Conservation (phyloP, 1,140 invertebrate species). For the Eciton burchellii region DNA sequence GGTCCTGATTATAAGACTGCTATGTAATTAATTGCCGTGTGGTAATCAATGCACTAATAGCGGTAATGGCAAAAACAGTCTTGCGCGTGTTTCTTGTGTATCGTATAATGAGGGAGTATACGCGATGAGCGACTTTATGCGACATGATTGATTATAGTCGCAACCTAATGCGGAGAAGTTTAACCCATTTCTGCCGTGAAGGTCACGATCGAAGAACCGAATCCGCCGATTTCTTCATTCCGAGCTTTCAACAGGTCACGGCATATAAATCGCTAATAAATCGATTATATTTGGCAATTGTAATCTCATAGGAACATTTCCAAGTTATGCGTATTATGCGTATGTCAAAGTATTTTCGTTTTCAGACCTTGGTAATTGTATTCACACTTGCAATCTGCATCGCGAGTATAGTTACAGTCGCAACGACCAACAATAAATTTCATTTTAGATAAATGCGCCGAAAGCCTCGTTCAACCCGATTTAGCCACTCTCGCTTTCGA, state of each 20-base stretch:
- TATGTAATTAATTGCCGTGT: slow-evolving; percentile 57
- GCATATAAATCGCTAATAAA: background rate
- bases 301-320: background rate
- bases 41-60: slow-evolving; percentile 54
- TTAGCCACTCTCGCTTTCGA: background rate
- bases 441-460: background rate
- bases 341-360: slow-evolving; percentile 8
- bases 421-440: background rate
- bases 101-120: slow-evolving; percentile 64
- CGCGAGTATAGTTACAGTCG: background rate
- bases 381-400: background rate
- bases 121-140: slow-evolving; percentile 43
- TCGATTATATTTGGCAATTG: background rate
- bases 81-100: slow-evolving; percentile 62
- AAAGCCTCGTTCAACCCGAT: background rate
- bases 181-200: background rate
- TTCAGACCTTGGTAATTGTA: background rate
- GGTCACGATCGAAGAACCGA: background rate
- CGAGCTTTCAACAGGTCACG: no score
- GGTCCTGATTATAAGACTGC: slow-evolving; percentile 65
- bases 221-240: background rate
- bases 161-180: slow-evolving; percentile 4
- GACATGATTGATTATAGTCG: slow-evolving; percentile 64
- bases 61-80: slow-evolving; percentile 64
- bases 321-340: background rate